A percentile compares a stretch with the other conserved stretches of the same genome.
Conservation (phyloP, 2,888 invertebrate genomes). For the Ormia ochracea region DNA sequence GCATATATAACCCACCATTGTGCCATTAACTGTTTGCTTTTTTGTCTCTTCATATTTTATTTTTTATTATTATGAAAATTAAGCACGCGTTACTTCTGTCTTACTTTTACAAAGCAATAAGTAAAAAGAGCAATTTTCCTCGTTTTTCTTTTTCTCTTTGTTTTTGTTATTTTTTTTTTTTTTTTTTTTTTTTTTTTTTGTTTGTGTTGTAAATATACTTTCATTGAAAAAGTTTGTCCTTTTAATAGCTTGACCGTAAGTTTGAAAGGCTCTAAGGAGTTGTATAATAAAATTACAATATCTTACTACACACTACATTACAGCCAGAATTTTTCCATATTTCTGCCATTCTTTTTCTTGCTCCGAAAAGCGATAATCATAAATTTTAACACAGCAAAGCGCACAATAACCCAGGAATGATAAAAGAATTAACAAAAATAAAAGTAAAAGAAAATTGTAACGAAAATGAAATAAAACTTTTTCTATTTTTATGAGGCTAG, state of each 20-base stretch:
- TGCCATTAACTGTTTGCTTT: conserved; percentile 28
- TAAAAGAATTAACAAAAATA: conserved; percentile 39
- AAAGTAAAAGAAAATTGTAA: conserved; percentile 22
- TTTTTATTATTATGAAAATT: conserved; percentile 59
- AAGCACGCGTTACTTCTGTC: conserved; percentile 54
- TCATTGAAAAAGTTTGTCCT: conserved; percentile 64
- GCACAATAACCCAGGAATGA: conserved; percentile 10
- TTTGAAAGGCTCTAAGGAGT: conserved; percentile 55
- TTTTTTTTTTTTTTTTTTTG: conserved; percentile 25
- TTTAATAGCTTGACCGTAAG: conserved; percentile 61
- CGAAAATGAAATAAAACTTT: conserved; percentile 54
- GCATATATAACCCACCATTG: conserved; percentile 53
- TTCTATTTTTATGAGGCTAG: conserved; percentile 46
- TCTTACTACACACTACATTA: conserved; percentile 17
- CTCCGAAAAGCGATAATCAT: conserved; percentile 60
- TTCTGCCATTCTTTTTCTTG: conserved; percentile 7
- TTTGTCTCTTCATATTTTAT: background rate
- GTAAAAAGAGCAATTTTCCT: conserved; percentile 21
- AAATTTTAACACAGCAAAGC: conserved; percentile 56
- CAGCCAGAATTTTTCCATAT: background rate
- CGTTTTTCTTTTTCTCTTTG: no score
- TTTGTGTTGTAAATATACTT: conserved; percentile 51
- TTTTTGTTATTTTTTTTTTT: no score
- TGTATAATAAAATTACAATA: conserved; percentile 61
- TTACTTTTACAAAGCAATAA: background rate